Conservation (phyloP, 2,888 invertebrate genomes). For the Acronicta aceris region DNA sequence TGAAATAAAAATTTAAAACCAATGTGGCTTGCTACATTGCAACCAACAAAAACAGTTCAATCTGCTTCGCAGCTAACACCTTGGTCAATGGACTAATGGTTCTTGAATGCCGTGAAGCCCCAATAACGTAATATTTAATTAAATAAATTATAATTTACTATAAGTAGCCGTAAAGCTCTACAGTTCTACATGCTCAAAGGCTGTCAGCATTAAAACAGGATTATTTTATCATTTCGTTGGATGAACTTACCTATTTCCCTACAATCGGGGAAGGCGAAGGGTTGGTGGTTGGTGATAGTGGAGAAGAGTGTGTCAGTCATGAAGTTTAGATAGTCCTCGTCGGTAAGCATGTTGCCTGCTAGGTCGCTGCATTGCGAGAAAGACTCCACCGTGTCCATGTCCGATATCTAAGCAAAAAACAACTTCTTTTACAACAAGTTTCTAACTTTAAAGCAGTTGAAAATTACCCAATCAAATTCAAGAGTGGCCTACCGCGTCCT, state of each 20-base stretch:
- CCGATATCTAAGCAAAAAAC: slow-evolving; percentile 88
- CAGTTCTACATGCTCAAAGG: no score
- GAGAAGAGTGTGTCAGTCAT: slow-evolving; percentile 97
- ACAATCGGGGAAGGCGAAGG: slow-evolving; percentile 98
- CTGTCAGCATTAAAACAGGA: no score
- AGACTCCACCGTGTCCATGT: slow-evolving; percentile 93
- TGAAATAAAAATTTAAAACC: neutral
- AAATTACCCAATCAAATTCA: neutral
- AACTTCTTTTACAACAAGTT: neutral
- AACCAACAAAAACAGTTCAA: no score
- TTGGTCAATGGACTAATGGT: no score
- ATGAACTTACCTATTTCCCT: slow-evolving; percentile 95
- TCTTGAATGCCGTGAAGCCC: no score
- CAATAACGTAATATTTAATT: no score
- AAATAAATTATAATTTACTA: no score
- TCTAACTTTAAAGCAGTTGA: neutral
- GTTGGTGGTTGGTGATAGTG: slow-evolving; percentile 94
- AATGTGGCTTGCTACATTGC: neutral
- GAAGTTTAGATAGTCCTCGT: slow-evolving; percentile 95
- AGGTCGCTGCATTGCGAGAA: slow-evolving; percentile 91
- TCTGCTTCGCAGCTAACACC: no score
- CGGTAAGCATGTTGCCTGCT: slow-evolving; percentile 93
- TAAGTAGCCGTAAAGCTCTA: no score
- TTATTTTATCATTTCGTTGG: neutral
- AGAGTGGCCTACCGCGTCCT: slow-evolving; percentile 91